Evolutionary conservation across 2,113 vertebrate species (phyloP).

Genomic region (Uropsilus gracilis): DNA sequence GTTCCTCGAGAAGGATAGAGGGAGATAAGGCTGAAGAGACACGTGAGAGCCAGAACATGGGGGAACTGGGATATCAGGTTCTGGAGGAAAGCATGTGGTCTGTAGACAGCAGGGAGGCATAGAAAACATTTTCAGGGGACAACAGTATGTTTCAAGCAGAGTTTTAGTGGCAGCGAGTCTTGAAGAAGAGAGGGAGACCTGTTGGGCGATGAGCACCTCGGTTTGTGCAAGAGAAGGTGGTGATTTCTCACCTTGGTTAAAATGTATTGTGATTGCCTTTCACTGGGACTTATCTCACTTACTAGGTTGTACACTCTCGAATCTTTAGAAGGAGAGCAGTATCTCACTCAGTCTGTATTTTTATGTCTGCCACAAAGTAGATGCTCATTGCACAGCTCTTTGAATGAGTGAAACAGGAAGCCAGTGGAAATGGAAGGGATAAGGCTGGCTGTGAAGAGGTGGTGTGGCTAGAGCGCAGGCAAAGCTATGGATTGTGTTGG

Average conservation of each 20-base stretch:
- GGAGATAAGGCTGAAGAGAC: not conserved
- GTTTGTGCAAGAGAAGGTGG: not conserved
- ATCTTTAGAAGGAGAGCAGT: not conserved
- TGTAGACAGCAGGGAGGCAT: not conserved
- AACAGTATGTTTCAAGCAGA: not conserved
- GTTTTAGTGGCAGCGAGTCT: not conserved
- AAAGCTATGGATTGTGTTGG: not conserved
- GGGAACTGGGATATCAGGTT: not conserved
- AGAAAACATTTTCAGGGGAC: not conserved
- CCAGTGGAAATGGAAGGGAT: not conserved
- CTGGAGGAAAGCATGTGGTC: not conserved
- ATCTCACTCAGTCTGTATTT: conserved; percentile 5
- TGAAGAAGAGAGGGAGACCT: not conserved
- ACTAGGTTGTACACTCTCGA: not conserved
- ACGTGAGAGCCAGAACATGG: not conserved
- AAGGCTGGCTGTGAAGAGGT: not conserved
- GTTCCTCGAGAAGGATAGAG: not conserved
- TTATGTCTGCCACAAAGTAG: not conserved
- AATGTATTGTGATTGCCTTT: not conserved
- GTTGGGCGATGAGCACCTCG: not conserved
- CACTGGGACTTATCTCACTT: not conserved
- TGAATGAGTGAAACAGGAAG: not conserved
- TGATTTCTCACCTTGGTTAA: not conserved
- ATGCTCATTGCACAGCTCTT: not conserved
- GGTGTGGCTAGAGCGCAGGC: not conserved